These are phyloP conservation scores for Machimus atricapillus DNA, from an alignment of 2,888 invertebrate species.

Conservation along the genomic window DNA sequence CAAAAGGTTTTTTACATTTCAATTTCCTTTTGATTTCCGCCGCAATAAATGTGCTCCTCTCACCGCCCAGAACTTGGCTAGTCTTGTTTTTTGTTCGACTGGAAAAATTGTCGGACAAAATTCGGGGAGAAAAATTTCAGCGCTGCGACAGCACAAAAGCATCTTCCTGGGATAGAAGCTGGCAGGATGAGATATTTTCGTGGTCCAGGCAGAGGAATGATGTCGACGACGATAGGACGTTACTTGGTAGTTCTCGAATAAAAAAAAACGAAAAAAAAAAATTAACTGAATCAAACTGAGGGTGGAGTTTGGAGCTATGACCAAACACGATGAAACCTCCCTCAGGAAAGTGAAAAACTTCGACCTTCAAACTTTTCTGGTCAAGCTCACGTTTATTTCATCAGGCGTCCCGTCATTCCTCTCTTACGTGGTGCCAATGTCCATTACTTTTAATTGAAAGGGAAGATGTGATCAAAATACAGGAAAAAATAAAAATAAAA, in stretches of 20 bases:
- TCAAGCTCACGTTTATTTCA: background rate
- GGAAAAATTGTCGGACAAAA: conserved; percentile 14
- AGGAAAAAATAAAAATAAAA: background rate
- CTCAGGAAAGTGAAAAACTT: background rate
- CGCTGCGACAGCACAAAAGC: background rate
- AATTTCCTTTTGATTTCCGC: conserved; percentile 40
- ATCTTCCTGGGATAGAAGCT: background rate
- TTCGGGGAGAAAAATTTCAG: conserved; percentile 8
- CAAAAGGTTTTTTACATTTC: conserved; percentile 40
- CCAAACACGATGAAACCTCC: background rate
- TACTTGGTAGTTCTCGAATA: background rate
- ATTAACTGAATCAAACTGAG: background rate
- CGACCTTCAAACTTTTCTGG: background rate
- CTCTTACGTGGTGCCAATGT: background rate
- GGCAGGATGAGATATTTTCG: background rate
- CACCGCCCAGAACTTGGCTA: background rate
- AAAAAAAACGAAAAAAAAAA: background rate
- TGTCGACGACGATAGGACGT: background rate
- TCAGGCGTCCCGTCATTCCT: background rate
- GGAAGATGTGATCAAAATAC: conserved; percentile 1
- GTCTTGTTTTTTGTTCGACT: conserved; percentile 9
- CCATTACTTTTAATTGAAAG: conserved; percentile 22
- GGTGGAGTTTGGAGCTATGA: background rate
- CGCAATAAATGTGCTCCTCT: conserved; percentile 12
- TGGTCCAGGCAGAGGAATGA: background rate